phyloP scores from a whole-genome alignment of 1,140 invertebrate genomes.

The Drepana arcuata region DNA sequence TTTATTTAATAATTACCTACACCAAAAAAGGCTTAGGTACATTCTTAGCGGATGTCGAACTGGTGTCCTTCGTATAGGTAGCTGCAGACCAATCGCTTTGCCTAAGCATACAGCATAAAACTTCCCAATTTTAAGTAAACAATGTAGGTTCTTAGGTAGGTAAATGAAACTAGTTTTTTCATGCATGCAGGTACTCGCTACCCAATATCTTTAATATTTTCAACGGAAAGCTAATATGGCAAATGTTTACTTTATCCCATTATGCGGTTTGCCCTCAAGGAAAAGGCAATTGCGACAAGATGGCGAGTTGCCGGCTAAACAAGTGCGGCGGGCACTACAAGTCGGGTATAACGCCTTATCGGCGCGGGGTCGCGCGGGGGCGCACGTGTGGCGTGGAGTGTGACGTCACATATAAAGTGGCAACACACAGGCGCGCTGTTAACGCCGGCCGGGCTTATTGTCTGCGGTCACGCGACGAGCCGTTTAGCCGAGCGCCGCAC shows the following conservation, averaged over 20 bases:
- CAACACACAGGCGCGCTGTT: slow-evolving; percentile 69
- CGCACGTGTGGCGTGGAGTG: slow-evolving; percentile 21
- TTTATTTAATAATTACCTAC: too few relatives aligned
- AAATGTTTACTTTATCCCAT: slow-evolving; percentile 66
- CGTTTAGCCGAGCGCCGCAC: slow-evolving; percentile 65
- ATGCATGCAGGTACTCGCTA: too few relatives aligned
- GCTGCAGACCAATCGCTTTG: too few relatives aligned
- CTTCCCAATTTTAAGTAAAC: too few relatives aligned
- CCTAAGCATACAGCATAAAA: too few relatives aligned
- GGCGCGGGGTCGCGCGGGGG: slow-evolving; percentile 19
- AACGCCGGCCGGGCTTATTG: slow-evolving; percentile 68
- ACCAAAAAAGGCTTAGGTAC: too few relatives aligned
- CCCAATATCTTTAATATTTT: slow-evolving; percentile 52
- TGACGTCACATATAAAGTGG: slow-evolving; percentile 71
- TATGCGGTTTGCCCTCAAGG: slow-evolving; percentile 58
- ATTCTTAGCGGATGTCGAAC: too few relatives aligned
- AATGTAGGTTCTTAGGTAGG: too few relatives aligned
- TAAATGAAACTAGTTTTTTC: too few relatives aligned
- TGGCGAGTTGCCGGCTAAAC: slow-evolving; percentile 34
- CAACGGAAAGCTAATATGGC: slow-evolving; percentile 42
- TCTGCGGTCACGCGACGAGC: slow-evolving; percentile 71
- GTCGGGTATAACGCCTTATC: slow-evolving; percentile 32
- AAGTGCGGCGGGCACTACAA: slow-evolving; percentile 44
- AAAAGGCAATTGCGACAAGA: slow-evolving; percentile 59
- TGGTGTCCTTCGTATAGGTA: too few relatives aligned